These are phyloP conservation scores for Silvanus unidentatus DNA, from an alignment of 2,888 invertebrate species.

Conservation along the genomic window DNA sequence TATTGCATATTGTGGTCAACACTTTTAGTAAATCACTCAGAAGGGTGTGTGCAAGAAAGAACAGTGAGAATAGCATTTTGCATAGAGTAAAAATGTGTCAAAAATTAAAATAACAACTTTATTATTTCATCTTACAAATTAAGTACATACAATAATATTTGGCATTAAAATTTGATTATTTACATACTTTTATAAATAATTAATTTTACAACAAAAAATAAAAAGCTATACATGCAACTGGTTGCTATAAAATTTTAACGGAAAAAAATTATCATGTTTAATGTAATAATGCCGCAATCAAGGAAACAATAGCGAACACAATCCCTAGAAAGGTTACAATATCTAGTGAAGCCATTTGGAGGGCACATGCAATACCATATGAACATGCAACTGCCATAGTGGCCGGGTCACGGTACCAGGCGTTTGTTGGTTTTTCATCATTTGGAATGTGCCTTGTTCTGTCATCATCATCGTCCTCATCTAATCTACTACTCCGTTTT, in stretches of 20 bases:
- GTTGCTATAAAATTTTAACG: too few relatives aligned
- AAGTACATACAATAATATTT: constrained; percentile 1
- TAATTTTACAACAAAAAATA: background rate
- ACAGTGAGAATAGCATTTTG: too few relatives aligned
- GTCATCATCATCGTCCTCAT: background rate
- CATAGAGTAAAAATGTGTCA: too few relatives aligned
- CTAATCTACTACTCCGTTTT: background rate
- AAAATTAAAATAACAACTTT: too few relatives aligned
- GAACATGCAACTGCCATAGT: constrained; percentile 71
- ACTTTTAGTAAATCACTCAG: background rate
- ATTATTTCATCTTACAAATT: too few relatives aligned
- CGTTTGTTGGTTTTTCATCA: constrained; percentile 22
- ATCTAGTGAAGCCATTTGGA: constrained; percentile 67
- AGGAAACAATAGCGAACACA: constrained; percentile 66
- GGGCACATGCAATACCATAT: constrained; percentile 65
- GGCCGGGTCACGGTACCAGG: constrained; percentile 58
- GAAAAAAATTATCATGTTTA: constrained; percentile 28
- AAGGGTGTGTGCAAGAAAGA: too few relatives aligned
- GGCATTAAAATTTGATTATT: constrained; percentile 4
- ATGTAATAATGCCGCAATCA: constrained; percentile 62
- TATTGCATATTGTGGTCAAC: constrained; percentile 5
- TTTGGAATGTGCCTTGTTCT: constrained; percentile 26
- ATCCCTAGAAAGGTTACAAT: constrained; percentile 69
- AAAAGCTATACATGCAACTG: too few relatives aligned
- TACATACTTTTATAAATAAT: background rate